A percentile compares a stretch with the other conserved stretches of the same genome.
Conservation (phyloP, 2,797 vertebrate genomes). For the Hoplostethus mediterraneus region DNA sequence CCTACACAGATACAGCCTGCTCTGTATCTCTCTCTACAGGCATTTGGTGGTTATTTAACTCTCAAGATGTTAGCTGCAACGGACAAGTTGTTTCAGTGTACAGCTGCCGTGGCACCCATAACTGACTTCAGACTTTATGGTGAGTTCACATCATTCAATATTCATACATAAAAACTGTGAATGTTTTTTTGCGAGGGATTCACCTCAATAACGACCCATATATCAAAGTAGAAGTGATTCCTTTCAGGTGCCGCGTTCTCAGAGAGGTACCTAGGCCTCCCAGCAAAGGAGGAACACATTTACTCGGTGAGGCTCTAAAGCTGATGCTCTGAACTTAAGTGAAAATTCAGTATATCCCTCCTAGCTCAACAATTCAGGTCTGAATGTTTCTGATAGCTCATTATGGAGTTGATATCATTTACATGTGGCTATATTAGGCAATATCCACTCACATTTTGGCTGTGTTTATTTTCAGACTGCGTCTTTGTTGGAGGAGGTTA, state of each 20-base stretch:
- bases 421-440: neutral
- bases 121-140: constrained; percentile 89
- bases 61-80: constrained; percentile 86
- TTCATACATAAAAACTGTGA: neutral
- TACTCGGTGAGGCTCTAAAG: constrained; percentile 78
- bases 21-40: constrained; percentile 70
- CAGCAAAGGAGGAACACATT: constrained; percentile 85
- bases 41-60: constrained; percentile 87
- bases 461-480: constrained; percentile 77
- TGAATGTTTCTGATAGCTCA: neutral
- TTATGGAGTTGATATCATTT: neutral
- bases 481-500: constrained; percentile 86
- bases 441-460: neutral
- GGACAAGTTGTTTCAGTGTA: constrained; percentile 85
- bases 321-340: neutral
- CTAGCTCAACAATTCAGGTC: neutral
- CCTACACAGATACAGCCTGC: neutral
- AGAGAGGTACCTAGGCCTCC: constrained; percentile 87
- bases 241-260: constrained; percentile 87
- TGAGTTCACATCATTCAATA: constrained; percentile 66
- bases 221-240: constrained; percentile 1
- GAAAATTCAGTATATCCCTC: neutral
- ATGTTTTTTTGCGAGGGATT: neutral
- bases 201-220: constrained; percentile 1
- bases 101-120: constrained; percentile 83